Evolutionary conservation across 2,113 vertebrate genomes (phyloP).

Genomic region (Podilymbus podiceps): DNA sequence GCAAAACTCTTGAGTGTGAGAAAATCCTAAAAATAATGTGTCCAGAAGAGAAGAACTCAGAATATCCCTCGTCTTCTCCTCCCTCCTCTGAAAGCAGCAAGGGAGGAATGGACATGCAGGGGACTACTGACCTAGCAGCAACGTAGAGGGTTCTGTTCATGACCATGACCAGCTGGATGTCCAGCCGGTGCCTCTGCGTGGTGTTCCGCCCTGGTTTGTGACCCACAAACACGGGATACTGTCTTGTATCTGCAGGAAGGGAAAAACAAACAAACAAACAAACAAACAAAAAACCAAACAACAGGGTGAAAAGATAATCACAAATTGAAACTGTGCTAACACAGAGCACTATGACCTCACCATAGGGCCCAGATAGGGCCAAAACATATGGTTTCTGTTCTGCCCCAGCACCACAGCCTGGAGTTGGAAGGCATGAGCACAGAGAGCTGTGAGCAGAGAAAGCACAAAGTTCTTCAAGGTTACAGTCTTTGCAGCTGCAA

Average conservation of each 20-base stretch:
- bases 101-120: neutral
- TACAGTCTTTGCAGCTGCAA: neutral
- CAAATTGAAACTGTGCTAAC: neutral
- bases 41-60: neutral
- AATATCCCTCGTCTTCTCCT: neutral
- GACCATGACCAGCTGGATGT: conserved; percentile 94
- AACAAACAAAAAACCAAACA: too few relatives aligned
- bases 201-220: conserved; percentile 97
- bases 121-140: conserved; percentile 86
- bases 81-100: neutral
- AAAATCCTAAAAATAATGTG: neutral
- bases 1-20: neutral
- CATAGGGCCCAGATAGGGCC: neutral
- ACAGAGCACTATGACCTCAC: neutral
- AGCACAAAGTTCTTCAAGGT: neutral
- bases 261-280: neutral
- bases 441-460: neutral
- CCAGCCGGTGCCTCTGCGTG: conserved; percentile 95
- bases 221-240: conserved; percentile 97
- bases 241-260: conserved; percentile 89
- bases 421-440: neutral
- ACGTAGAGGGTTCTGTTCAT: conserved; percentile 95
- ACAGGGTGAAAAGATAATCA: neutral
- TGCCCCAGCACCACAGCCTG: neutral
- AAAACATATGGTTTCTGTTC: neutral